Evolutionary conservation across 2,113 vertebrate genomes (phyloP).

Genomic region (Nothobranchius furzeri): DNA sequence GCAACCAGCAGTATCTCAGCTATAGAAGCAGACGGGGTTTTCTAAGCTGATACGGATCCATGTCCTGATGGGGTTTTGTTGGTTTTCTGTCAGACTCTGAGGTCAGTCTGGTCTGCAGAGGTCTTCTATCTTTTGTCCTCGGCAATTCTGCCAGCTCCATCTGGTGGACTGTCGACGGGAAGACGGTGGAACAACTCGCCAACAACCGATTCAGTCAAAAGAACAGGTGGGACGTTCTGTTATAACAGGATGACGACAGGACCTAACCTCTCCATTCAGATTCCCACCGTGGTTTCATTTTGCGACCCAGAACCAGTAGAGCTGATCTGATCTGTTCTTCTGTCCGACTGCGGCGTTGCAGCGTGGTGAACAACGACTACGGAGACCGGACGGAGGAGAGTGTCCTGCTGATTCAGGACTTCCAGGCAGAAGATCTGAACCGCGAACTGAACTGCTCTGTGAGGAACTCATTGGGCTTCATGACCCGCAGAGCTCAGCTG

Average conservation of each 20-base stretch:
- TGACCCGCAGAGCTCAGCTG: conserved; percentile 41
- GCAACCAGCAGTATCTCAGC: too few species aligned
- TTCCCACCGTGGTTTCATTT: too few species aligned
- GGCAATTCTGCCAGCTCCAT: conserved; percentile 66
- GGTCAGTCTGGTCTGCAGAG: conserved; percentile 75
- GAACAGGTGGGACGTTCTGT: conserved; percentile 42
- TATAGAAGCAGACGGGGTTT: too few species aligned
- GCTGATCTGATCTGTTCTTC: too few species aligned
- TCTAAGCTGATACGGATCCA: too few species aligned
- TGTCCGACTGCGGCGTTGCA: conserved; percentile 6
- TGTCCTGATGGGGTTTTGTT: neutral
- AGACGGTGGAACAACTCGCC: conserved; percentile 72
- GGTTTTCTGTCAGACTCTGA: conserved; percentile 40
- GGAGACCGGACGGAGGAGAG: conserved; percentile 34
- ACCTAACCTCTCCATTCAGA: too few species aligned
- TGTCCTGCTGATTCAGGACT: conserved; percentile 49
- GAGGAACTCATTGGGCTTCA: conserved; percentile 31
- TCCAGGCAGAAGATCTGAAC: conserved; percentile 48
- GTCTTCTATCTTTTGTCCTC: conserved; percentile 74
- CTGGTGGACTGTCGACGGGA: conserved; percentile 93
- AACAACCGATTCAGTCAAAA: conserved; percentile 67
- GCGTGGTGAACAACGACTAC: accelerated
- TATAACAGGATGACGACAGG: too few species aligned
- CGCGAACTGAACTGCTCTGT: conserved; percentile 51
- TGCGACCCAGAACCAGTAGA: too few species aligned